Evolutionary conservation across 53 echinoderm and acorn worm species (phyloP).

Genomic region (Zoroaster sp.): DNA sequence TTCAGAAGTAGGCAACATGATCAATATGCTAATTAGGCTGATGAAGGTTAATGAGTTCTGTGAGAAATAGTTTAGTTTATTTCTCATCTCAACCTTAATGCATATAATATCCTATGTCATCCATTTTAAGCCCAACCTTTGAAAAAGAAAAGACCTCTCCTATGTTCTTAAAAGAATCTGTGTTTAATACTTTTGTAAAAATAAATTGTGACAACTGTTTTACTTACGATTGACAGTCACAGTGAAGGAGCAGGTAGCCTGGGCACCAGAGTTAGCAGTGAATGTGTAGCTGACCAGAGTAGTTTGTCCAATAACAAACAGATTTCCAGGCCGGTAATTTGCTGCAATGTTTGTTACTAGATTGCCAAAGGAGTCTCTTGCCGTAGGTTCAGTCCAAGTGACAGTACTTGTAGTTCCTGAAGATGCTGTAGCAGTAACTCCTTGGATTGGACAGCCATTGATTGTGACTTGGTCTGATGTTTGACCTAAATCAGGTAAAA

Average conservation of each 20-base stretch:
- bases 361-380: conserved; percentile 54
- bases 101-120: too few relatives aligned
- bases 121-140: too few relatives aligned
- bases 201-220: too few relatives aligned
- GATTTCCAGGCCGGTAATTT: conserved; percentile 39
- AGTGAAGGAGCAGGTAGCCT: conserved; percentile 56
- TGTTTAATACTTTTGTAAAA: too few relatives aligned
- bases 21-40: too few relatives aligned
- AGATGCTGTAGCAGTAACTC: conserved; percentile 14
- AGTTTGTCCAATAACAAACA: conserved; percentile 50
- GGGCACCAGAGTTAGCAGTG: conserved; percentile 51
- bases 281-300: conserved; percentile 46
- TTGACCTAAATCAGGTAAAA: too few relatives aligned
- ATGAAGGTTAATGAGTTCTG: too few relatives aligned
- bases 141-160: too few relatives aligned
- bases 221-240: conserved; percentile 39
- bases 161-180: too few relatives aligned
- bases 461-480: conserved; percentile 51
- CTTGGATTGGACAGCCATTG: conserved; percentile 56
- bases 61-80: too few relatives aligned
- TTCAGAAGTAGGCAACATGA: too few relatives aligned
- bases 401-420: conserved; percentile 18
- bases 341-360: background rate
- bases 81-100: too few relatives aligned
- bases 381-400: conserved; percentile 63